Conservation (phyloP, 2,113 vertebrate species). For the Hippocampus abdominalis region DNA sequence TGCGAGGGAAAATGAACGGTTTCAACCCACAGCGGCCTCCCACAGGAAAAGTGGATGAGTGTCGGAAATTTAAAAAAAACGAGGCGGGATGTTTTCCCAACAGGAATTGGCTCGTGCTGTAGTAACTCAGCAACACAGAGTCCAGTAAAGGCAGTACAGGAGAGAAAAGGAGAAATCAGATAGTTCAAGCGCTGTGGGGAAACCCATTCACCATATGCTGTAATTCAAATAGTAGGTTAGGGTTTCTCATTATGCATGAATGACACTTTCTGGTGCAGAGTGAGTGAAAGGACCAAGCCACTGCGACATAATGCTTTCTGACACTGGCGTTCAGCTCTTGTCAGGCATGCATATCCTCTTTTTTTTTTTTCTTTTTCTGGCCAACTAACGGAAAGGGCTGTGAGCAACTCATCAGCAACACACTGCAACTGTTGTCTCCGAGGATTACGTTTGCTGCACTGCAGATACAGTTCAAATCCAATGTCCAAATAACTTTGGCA, state of each 20-base stretch:
- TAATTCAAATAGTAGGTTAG: neutral
- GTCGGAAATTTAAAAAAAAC: neutral
- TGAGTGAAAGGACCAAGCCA: conserved; percentile 22
- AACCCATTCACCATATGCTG: neutral
- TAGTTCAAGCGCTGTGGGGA: conserved; percentile 1
- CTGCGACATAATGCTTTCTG: conserved; percentile 31
- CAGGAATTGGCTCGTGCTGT: neutral
- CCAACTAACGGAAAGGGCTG: neutral
- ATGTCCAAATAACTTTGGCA: too few relatives aligned
- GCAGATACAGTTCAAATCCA: neutral
- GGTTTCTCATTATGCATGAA: conserved; percentile 35
- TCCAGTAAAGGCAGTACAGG: neutral
- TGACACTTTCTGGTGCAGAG: conserved; percentile 22
- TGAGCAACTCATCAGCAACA: neutral
- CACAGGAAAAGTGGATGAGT: conserved; percentile 8
- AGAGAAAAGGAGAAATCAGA: neutral
- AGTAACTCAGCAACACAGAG: conserved; percentile 41
- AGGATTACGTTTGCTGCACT: neutral
- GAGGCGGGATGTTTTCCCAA: neutral
- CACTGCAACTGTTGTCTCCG: neutral
- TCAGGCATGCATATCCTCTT: conserved; percentile 33
- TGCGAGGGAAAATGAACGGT: conserved; percentile 12
- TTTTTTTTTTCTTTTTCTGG: conserved; percentile 4
- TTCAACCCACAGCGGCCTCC: neutral
- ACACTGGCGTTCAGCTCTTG: conserved; percentile 23